phyloP scores from a whole-genome alignment of 2,888 invertebrate genomes.

The Chamaedrilus cognettii region DNA sequence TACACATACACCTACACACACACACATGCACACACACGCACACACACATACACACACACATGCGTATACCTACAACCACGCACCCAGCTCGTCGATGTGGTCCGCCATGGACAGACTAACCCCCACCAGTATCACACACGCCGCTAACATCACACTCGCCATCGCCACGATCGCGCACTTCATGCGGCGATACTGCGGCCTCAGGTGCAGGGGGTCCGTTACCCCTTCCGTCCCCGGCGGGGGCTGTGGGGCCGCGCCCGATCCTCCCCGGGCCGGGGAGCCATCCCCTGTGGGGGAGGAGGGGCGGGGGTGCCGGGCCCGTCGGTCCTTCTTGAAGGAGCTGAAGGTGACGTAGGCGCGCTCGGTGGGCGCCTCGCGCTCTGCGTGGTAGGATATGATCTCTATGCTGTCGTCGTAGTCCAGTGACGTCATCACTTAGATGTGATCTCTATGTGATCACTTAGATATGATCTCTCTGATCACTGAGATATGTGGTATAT shows the following conservation, averaged over 20 bases:
- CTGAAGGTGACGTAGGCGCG: conserved; percentile 15
- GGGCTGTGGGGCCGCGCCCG: background rate
- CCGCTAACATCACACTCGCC: conserved; percentile 80
- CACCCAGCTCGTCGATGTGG: conserved; percentile 93
- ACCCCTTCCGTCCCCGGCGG: background rate
- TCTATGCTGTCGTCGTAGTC: conserved; percentile 18
- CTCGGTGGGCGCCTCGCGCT: background rate
- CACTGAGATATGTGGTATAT: no score
- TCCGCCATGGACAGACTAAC: conserved; percentile 94
- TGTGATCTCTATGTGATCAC: no score
- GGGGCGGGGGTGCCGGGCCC: conserved; percentile 1
- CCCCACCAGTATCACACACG: conserved; percentile 86
- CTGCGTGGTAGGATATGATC: conserved; percentile 14
- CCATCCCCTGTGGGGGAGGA: background rate
- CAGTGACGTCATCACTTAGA: conserved; percentile 15
- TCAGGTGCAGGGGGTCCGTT: background rate
- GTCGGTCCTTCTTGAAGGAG: conserved; percentile 7
- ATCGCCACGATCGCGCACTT: conserved; percentile 22
- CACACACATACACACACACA: no score
- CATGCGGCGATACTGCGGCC: conserved; percentile 12
- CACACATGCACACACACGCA: no score
- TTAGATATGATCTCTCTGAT: no score
- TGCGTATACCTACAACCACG: conserved; percentile 57
- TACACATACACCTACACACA: no score
- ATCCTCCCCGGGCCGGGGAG: background rate